Percentiles rank a stretch among this genome's conserved stretches.
Conservation (phyloP, 1,140 invertebrate genomes). For the Tetraneura akinire region DNA sequence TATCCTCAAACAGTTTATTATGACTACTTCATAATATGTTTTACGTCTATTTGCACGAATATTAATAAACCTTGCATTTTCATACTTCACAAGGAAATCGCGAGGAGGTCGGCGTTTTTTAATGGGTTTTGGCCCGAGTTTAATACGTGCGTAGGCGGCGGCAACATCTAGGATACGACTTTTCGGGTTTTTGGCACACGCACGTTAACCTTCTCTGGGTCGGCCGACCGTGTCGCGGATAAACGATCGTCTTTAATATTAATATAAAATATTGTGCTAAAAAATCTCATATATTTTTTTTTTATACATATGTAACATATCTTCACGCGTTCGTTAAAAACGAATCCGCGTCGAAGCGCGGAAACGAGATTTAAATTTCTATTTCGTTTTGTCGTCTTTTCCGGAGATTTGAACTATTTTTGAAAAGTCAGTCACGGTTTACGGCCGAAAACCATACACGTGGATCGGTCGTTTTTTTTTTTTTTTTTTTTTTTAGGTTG, state of each 20-base stretch:
- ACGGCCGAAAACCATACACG: too few relatives aligned
- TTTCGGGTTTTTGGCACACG: constrained; percentile 35
- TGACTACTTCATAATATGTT: not conserved
- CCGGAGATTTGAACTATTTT: not conserved
- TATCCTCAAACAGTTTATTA: not conserved
- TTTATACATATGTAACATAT: too few relatives aligned
- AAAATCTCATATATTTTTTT: too few relatives aligned
- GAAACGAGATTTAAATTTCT: too few relatives aligned
- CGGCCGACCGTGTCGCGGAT: not conserved
- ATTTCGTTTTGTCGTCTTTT: too few relatives aligned
- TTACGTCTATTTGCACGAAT: constrained; percentile 22
- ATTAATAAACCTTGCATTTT: not conserved
- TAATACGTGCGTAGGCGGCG: constrained; percentile 21
- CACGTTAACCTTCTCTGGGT: constrained; percentile 11
- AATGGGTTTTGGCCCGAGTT: constrained; percentile 40
- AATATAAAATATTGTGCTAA: too few relatives aligned
- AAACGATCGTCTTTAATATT: constrained; percentile 3
- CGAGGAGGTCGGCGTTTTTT: constrained; percentile 10
- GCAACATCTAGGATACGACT: constrained; percentile 30
- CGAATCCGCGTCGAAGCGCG: too few relatives aligned
- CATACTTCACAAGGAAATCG: constrained; percentile 36
- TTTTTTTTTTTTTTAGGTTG: too few relatives aligned
- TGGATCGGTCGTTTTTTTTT: too few relatives aligned
- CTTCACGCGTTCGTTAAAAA: too few relatives aligned
- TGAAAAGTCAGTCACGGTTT: too few relatives aligned